Evolutionary conservation across 2,888 invertebrate species (phyloP), one percentile per base, ranked within the genome.

Genomic region (Leucophenga maculata): DNA sequence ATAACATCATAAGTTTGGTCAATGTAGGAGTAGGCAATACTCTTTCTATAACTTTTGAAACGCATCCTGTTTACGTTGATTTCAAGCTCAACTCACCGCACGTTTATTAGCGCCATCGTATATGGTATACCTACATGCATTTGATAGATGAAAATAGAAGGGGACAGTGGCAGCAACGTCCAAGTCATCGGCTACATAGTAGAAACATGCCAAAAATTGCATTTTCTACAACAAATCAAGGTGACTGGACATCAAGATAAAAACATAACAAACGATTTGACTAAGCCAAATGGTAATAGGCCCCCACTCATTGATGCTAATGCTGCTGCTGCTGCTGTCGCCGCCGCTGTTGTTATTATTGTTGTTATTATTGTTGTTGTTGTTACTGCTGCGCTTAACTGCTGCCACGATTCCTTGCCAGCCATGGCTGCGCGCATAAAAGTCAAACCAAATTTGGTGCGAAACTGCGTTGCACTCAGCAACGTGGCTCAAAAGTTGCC

Each of bases 211-310:
- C 85, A 85, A 86, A 83, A 84, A 83, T 79, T 82, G 84, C 81
- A 79, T 80, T 85, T 85, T 85, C 83, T 83, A 80, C 86, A 86
- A 86, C 86, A 85, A 85, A 86, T 86, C 86, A 85, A 86, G 85
- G 86, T 86, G 86, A 85, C 86, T 85, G 83, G 83, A 82, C 86
- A 85, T 86, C 86, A 84, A 86, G 85, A 85, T 85, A 85, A 86
- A 85, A 85, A 83, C 86, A 85, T 85, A 85, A 86, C 84, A 85
- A 85, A 85, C 86, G 86, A 86, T 85, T 85, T 85, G 83, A 82
- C 80, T 80, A 80, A 82, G 79, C 82, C 80, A 78, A 78, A 74
- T 82, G 79, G 81, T 80, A 80, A 80, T 80, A 79, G 79, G 82
- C 82, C 72, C 65, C 73, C 65, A 54, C 50, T 50, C 50, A 50